Percentiles rank a stretch among this genome's conserved stretches.
phyloP scores from a whole-genome alignment of 2,888 invertebrate genomes.

The Holacanthella duospinosa region DNA sequence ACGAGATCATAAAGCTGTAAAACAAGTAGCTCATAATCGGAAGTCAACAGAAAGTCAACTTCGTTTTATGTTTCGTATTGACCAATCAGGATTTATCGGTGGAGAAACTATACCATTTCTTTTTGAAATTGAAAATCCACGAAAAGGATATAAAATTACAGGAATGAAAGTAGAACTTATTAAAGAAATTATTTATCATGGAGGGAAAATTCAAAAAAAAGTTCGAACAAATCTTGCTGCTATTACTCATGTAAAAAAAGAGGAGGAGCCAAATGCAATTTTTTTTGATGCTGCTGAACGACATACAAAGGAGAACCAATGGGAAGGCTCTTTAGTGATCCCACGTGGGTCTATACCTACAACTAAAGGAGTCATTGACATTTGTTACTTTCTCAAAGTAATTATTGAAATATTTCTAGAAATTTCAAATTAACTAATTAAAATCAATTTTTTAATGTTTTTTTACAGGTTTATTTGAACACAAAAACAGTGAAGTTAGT shows the following conservation, averaged over 20 bases:
- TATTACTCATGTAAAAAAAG: not conserved
- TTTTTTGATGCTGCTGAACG: not conserved
- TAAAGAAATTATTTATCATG: not conserved
- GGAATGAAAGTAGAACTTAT: not conserved
- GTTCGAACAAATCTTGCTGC: not conserved
- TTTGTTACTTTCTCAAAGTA: constrained; percentile 1
- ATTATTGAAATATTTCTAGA: not conserved
- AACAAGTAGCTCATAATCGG: not conserved
- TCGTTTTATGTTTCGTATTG: not conserved
- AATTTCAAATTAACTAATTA: not conserved
- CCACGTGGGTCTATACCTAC: not conserved
- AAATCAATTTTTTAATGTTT: not conserved
- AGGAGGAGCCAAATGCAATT: not conserved
- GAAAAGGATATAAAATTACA: not conserved
- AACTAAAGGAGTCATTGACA: not conserved
- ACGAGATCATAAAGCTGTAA: not conserved
- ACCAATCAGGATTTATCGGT: not conserved
- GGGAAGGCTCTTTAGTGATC: not conserved
- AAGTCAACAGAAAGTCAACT: not conserved
- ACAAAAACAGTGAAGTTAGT: not conserved
- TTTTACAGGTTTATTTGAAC: not conserved
- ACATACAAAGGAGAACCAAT: not conserved
- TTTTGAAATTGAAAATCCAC: not conserved
- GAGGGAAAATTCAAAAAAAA: not conserved
- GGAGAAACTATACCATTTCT: not conserved